Base-by-base conservation (phyloP, 2,113 vertebrate species). In the Dromaius novaehollandiae region DNA sequence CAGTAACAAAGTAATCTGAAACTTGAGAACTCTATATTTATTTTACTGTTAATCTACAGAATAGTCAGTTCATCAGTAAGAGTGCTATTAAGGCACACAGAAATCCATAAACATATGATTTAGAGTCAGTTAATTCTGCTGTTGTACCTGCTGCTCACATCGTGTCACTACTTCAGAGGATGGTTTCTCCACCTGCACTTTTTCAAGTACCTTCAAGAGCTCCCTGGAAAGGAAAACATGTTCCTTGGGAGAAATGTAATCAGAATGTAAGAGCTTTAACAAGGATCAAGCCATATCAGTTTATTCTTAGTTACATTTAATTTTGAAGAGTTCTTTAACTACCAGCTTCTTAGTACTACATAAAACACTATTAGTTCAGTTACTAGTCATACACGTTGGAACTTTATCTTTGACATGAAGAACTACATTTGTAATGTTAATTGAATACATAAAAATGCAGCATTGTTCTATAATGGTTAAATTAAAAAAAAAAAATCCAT, bases 141-240 rank as follows among this genome's bases (percentile, higher is more conserved):
- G 25, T 22, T 94, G 68, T 94, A 99, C 99, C 99, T 99, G 99
- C 61, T 98, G 98, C 60, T 99, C 98, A 89, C 95, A 98, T 73
- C 82, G 97, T 76, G 96, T 58, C 4, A 94, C 92, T 46, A 98
- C 96, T 51, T 99, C 98, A 79, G 98, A 97, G 6, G 98, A 97
- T 86, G 99, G 98, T 96, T 99, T 99, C 93, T 98, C 98, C 77
- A 99, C 97, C 22, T 97, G 96, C 15, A 97, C 76, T 86, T 98
- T 98, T 93, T 99, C 98, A 92, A 99, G 91, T 56, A 98, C 96
- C 96, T 98, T 98, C 92, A 98, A 86, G 70, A 99, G 98, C 88
- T 99, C 99, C 95, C 99, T 99, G 74, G 24, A 96, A 61, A 73
- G 97, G 28, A 95, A 96, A 93, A 71, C 32, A 64, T 18, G 36